phyloP scores from a whole-genome alignment of 2,888 invertebrate genomes.

The Mellilla xanthometata region DNA sequence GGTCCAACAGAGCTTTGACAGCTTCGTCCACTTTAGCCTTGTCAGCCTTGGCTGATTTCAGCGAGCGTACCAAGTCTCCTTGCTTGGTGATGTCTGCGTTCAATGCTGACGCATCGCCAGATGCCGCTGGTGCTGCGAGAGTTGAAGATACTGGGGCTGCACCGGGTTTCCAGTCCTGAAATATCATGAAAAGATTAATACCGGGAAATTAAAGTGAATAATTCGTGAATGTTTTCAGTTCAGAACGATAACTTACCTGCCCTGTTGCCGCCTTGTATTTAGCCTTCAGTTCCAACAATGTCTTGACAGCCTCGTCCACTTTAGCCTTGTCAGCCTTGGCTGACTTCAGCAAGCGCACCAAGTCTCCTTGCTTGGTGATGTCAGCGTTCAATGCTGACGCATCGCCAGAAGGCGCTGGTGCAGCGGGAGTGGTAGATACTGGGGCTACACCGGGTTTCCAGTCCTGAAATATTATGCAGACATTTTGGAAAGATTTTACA shows the following conservation, averaged over 20 bases:
- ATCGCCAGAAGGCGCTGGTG: slow-evolving; percentile 16
- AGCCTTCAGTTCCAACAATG: slow-evolving; percentile 86
- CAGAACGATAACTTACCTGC: slow-evolving; percentile 42
- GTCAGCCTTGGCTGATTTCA: slow-evolving; percentile 86
- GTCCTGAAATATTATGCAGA: too few relatives aligned
- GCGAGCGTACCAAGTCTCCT: slow-evolving; percentile 86
- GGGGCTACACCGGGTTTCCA: neutral
- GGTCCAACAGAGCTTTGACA: slow-evolving; percentile 81
- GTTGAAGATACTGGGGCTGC: too few relatives aligned
- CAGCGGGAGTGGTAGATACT: neutral
- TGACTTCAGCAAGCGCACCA: slow-evolving; percentile 86
- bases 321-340: slow-evolving; percentile 85
- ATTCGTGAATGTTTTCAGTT: too few relatives aligned
- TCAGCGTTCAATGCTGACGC: slow-evolving; percentile 44
- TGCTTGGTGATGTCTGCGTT: slow-evolving; percentile 77
- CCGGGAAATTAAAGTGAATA: too few relatives aligned
- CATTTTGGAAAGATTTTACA: too few relatives aligned
- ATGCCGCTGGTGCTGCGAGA: slow-evolving; percentile 25
- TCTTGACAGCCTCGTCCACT: slow-evolving; percentile 71
- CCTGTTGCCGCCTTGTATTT: slow-evolving; percentile 85
- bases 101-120: slow-evolving; percentile 35
- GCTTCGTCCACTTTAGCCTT: slow-evolving; percentile 75
- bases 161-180: too few relatives aligned
- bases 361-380: slow-evolving; percentile 84
- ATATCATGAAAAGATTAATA: too few relatives aligned